Conservation (phyloP, 2,797 vertebrate species). For the Myripristis jacobus region DNA sequence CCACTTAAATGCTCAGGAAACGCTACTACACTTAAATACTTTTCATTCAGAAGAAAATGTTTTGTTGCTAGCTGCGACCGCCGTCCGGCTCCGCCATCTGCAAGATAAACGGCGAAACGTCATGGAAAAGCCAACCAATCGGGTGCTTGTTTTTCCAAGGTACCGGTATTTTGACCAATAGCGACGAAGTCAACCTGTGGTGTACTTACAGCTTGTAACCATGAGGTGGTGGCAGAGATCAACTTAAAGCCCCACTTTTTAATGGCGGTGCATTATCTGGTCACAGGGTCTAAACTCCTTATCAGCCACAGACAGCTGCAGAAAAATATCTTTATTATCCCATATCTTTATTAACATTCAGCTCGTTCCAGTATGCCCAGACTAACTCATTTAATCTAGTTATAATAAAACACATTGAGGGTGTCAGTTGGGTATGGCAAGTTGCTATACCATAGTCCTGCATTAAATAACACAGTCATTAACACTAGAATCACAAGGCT, state of each 20-base stretch:
- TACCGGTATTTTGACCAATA: slow-evolving; percentile 74
- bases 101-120: slow-evolving; percentile 72
- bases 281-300: neutral
- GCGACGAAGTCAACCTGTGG: neutral
- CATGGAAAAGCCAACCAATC: slow-evolving; percentile 76
- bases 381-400: neutral
- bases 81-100: slow-evolving; percentile 78
- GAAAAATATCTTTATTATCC: slow-evolving; percentile 64
- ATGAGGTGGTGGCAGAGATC: slow-evolving; percentile 60
- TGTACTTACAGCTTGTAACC: slow-evolving; percentile 11
- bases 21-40: slow-evolving; percentile 61
- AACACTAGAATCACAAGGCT: neutral
- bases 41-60: slow-evolving; percentile 82
- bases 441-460: neutral
- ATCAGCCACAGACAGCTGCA: neutral
- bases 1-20: slow-evolving; percentile 36
- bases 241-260: neutral
- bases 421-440: neutral
- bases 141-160: slow-evolving; percentile 51
- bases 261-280: neutral
- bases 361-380: neutral
- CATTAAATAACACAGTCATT: slow-evolving; percentile 18
- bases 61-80: slow-evolving; percentile 65
- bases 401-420: neutral
- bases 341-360: slow-evolving; percentile 2